Evolutionary conservation across 1,140 invertebrate species (phyloP), one percentile per base, ranked within the genome.

Genomic region (Laupala kohalensis): DNA sequence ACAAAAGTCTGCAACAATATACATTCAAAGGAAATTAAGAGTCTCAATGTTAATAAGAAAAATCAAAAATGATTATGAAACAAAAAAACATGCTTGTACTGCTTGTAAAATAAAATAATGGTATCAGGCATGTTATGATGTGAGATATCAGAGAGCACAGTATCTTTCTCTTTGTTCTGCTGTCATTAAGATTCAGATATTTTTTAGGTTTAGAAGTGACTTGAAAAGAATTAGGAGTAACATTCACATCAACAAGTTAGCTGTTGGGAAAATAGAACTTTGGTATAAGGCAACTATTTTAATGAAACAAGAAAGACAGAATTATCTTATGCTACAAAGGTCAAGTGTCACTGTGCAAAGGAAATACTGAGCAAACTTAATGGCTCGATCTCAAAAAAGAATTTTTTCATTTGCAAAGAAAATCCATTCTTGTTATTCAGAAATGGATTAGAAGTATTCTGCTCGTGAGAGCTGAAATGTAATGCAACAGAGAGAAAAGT

Each of bases 371-470:
- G 64, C 64, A 4, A 26, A 3, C 13, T 23, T 66, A 9, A 24
- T 66, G 15, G 27, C 27, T 24, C 25, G 19, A 9, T 25, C 12
- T 13, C n/a, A 66, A 9, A 23, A n/a, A 25, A 4, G 2, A 66
- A 9, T 24, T 12, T 13, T 66, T 25, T 26, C 64, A 66, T 13
- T 26, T 25, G 19, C 64, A 24, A 24, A 66, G 24, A 77, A 77
- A 74, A 3, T 77, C 80, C 3, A 75, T 76, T n/a, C 69, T 80
- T 4, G 75, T 74, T 25, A 78, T 86, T 64, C 85, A 86, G 74
- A 78, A 74, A 13, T 77, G 76, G 64, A 83, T 82, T 74, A 80
- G 81, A 74, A 82, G 82, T 37, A 82, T 79, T 74, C 62, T 77
- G 12, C 74, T 75, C 30, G 78, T 77, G 71, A 78, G 78, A 78